Evolutionary conservation across 2,797 vertebrate genomes (phyloP), one percentile per base, ranked within the genome.

Genomic region (Tokudaia muenninki): DNA sequence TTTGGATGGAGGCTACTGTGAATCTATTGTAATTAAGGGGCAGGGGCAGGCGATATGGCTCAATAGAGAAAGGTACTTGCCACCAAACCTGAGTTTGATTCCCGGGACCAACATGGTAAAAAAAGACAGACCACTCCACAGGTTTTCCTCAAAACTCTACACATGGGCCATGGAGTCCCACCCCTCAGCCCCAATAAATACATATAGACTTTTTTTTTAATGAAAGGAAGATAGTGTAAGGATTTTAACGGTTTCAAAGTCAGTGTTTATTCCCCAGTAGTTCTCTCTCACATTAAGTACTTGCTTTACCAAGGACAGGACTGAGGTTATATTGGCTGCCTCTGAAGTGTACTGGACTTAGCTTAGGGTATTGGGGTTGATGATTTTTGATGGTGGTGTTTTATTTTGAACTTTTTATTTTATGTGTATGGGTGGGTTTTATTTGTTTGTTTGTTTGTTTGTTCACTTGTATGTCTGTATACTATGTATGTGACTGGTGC

Each of bases 191-290:
- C 3, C 21, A 87, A 26, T 87, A 52, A 52, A 87, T 52, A 7
- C 31, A 37, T 70, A 24, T 10, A n/a, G 70, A 70, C 34, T 61
- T 65, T 16, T 77, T 57, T 61, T 41, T 83, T 19, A 63, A 63
- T 44, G 57, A 82, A 83, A 61, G 29, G 0, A 82, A 41, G 59
- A 47, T 59, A 61, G 65, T 21, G 37, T 75, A 57, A 0, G n/a
- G 14, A 82, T 75, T 93, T 74, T 59, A 34, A 57, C 24, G 41
- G 6, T 41, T 31, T 74, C 31, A 10, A 14, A 47, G 17, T 93
- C 95, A 95, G 95, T 87, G 89, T 97, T 97, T 37, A 59, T n/a
- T 61, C 90, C 79, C 61, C 16, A 1, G 0, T 61, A 34, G 78
- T 83, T 75, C 83, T 29, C 19, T 67, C 21, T 90, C 82, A 3